A percentile compares a stretch with the other conserved stretches of the same genome.
These are phyloP conservation scores for Papilio protenor DNA, from an alignment of 2,888 invertebrate genomes.

Conservation along the genomic window DNA sequence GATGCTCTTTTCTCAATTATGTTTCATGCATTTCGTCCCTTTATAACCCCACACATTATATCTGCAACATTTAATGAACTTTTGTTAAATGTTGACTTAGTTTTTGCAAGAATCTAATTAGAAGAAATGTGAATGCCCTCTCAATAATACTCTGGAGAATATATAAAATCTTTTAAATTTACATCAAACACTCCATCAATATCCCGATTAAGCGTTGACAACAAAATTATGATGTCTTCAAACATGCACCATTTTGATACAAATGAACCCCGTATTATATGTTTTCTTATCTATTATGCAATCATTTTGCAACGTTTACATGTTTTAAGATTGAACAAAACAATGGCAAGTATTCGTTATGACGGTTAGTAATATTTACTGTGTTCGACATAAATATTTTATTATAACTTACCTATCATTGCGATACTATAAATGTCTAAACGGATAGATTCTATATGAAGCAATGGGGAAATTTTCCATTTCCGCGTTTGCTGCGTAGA, in stretches of 20 bases:
- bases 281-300: constrained; percentile 15
- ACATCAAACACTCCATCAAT: background rate
- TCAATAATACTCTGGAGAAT: background rate
- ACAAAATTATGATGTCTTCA: constrained; percentile 24
- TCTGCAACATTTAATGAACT: too few species aligned
- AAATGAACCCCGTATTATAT: background rate
- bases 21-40: background rate
- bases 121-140: too few species aligned
- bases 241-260: constrained; percentile 21
- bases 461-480: background rate
- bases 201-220: constrained; percentile 32
- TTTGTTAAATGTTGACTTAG: too few species aligned
- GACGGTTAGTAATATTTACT: constrained; percentile 5
- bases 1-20: too few species aligned
- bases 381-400: background rate
- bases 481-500: background rate
- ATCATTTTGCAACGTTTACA: constrained; percentile 4
- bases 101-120: too few species aligned
- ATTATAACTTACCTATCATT: background rate
- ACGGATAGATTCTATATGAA: background rate
- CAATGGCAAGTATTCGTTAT: constrained; percentile 7
- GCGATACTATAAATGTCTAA: background rate
- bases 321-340: background rate
- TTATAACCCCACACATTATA: too few species aligned
- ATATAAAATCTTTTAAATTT: background rate